Base-by-base conservation (phyloP, 1,140 invertebrate genomes). In the Aphaenogaster rudis region DNA sequence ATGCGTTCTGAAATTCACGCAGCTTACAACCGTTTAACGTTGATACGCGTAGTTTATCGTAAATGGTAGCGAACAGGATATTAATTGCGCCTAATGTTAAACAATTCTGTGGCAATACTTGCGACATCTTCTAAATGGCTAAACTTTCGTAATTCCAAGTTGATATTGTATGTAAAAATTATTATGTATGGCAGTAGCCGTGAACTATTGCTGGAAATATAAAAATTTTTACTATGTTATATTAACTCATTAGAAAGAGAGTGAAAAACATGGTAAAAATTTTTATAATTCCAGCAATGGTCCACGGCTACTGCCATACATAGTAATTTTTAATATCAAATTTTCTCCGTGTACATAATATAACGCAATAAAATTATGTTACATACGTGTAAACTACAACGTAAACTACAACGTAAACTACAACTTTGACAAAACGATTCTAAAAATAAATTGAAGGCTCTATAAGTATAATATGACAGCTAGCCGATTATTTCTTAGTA, bases 1-100 rank as follows among this genome's bases (percentile, higher is more conserved):
- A 63, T 82, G 80, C 45, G 7, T 3, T 39, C 28, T 33, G 80
- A 74, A 74, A 82, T 74, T 74, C 67, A 74, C 67, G 80, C 42
- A 6, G 15, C 28, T 82, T 45, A 13, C 36, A 15, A 21, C 8
- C 48, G 33, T 52, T 80, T 52, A n/a, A 67, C 7, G 61, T 36
- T 36, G 17, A 52, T 50, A 36, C 17, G 9, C 17, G 28, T 9
- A 54, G 28, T 67, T 52, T 39, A 67, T 36, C n/a, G 17, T 54
- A 28, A 54, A 80, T 8, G 8, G 9, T 33, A 2, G 8, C 15
- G 21, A 64, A 48, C 21, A 45, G 21, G 15, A 64, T 42, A 74
- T 33, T 78, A 78, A 78, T 48, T 59, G n/a, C 17, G 21, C 28
- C 3, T 33, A 63, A n/a, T 13, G 15, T 15, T 21, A 63, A 45